Base-by-base conservation (phyloP, 1,140 invertebrate species). In the Myzus persicae region DNA sequence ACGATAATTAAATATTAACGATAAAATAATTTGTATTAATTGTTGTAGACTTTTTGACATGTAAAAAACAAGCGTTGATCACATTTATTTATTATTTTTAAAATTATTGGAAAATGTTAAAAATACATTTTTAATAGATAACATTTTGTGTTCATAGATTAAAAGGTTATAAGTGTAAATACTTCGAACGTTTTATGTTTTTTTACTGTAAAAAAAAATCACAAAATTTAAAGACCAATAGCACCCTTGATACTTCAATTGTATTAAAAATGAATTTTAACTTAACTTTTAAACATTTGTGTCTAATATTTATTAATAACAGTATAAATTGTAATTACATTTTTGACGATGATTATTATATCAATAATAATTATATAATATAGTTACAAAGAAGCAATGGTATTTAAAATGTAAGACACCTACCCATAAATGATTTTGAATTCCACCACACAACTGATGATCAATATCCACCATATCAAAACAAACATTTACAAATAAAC, bases 401-500 rank as follows among this genome's bases (percentile, higher is more conserved):
- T 84, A 84, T 42, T 36, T 20, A n/a, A 46, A 38, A 31, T 90
- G 6, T 42, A 67, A 38, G 1, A 22, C 5, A 48, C 90, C 14
- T 46, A 92, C 90, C 90, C 90, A 48, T 82, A 81, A 36, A 51
- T 24, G 24, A 14, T 36, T 82, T 82, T 81, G 40, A 82, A 82
- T 82, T 92, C 42, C 44, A 82, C 14, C n/a, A 81, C 26, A 18
- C 44, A 92, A 1, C 48, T 36, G 67, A 92, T 24, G 31, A 82
- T 82, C 1, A 82, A 38, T 38, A 92, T 92, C 90, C 90, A 92
- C 31, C 67, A 82, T 24, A 81, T 48, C 42, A 14, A 82, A 11
- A 48, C 8, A 24, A 40, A 81, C 90, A 91, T 91, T 36, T 67
- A 90, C 38, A 90, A 90, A 42, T 31, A 90, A 90, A 90, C 54